A percentile compares a stretch with the other conserved stretches of the same genome.
Evolutionary conservation across 2,113 vertebrate genomes (phyloP).

Genomic region (Myxocyprinus asiaticus): DNA sequence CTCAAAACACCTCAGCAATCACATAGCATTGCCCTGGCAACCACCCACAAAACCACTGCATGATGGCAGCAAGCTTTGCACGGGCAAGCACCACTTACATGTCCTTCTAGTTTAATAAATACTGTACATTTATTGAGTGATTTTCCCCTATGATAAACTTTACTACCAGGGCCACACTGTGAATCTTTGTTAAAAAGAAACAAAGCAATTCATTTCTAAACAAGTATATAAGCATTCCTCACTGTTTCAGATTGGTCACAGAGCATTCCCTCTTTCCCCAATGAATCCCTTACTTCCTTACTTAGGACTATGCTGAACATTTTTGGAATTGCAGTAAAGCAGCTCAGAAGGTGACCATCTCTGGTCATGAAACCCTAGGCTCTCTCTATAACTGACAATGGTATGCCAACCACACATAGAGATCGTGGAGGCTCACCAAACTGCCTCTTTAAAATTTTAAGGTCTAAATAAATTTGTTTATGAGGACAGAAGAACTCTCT

Average conservation of each 20-base stretch:
- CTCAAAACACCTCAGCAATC: too few relatives aligned
- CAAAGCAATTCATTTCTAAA: slow-evolving; percentile 31
- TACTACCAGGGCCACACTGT: not conserved
- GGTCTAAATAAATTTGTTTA: slow-evolving; percentile 50
- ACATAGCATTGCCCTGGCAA: too few relatives aligned
- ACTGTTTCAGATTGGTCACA: slow-evolving; percentile 76
- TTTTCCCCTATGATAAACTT: not conserved
- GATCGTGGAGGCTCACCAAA: slow-evolving; percentile 23
- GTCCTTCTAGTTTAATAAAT: too few relatives aligned
- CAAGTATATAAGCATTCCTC: slow-evolving; percentile 41
- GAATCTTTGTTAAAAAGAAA: slow-evolving; percentile 23
- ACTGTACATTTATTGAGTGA: too few relatives aligned
- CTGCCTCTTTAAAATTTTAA: slow-evolving; percentile 43
- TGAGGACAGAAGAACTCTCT: slow-evolving; percentile 17
- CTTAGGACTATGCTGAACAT: slow-evolving; percentile 64
- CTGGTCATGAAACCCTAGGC: slow-evolving; percentile 39
- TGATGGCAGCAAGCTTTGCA: too few relatives aligned
- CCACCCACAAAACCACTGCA: too few relatives aligned
- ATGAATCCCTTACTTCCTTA: slow-evolving; percentile 65
- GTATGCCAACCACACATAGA: slow-evolving; percentile 22
- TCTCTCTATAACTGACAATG: slow-evolving; percentile 30
- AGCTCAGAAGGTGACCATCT: slow-evolving; percentile 24
- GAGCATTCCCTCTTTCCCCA: slow-evolving; percentile 56
- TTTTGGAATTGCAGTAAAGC: slow-evolving; percentile 63
- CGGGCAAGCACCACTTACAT: too few relatives aligned